These are phyloP conservation scores for Hybognathus amarus DNA, from an alignment of 2,797 vertebrate genomes.

Conservation along the genomic window DNA sequence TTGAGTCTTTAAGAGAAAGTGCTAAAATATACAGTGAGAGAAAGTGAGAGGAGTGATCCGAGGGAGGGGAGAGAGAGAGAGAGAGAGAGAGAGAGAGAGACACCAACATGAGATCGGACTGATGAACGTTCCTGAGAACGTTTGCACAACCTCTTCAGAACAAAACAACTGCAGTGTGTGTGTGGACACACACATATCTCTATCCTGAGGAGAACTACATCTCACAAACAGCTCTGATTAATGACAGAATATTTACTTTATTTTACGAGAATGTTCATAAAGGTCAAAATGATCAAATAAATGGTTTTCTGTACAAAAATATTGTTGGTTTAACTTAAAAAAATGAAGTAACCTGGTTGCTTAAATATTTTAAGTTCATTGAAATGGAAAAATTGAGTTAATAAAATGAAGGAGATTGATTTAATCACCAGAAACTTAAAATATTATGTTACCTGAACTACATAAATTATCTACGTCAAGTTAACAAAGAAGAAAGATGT, in stretches of 20 bases:
- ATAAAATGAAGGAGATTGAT: too few species aligned
- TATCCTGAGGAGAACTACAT: background rate
- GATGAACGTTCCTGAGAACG: background rate
- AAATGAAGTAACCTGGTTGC: too few species aligned
- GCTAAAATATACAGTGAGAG: conserved; percentile 90
- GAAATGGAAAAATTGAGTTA: too few species aligned
- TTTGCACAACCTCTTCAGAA: conserved; percentile 4
- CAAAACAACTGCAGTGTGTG: background rate
- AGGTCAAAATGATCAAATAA: background rate
- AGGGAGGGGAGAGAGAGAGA: conserved; percentile 14
- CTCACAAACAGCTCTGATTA: background rate
- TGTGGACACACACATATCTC: background rate
- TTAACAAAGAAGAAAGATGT: too few species aligned
- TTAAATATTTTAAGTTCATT: too few species aligned
- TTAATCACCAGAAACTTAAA: too few species aligned
- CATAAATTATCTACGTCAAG: too few species aligned
- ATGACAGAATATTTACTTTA: background rate
- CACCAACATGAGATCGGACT: conserved; percentile 52
- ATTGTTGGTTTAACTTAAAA: too few species aligned
- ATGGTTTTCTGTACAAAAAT: too few species aligned
- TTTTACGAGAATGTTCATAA: background rate
- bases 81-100: conserved; percentile 57
- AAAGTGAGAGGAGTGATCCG: conserved; percentile 64
- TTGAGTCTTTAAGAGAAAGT: conserved; percentile 86
- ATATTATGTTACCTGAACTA: too few species aligned